Evolutionary conservation across 30 jellyfish, hydroid and myxozoan genomes (phyloP), one percentile per base, ranked within the genome.

Genomic region (Aurelia sp.): DNA sequence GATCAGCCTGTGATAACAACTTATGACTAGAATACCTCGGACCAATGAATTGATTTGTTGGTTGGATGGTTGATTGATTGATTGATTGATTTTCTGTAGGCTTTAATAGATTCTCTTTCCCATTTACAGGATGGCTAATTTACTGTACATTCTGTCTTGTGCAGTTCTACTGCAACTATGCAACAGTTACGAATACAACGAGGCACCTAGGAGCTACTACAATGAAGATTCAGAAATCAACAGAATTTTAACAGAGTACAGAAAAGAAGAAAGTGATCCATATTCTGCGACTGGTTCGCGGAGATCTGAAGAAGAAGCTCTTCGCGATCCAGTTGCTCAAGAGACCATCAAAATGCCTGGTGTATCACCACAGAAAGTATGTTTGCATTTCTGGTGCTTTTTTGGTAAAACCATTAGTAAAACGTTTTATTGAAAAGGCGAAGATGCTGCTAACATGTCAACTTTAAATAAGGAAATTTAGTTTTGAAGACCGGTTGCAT

Each of bases 301-400:
- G 47, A 58, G 82, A 59, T 75, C 71, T 63, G 81, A 72, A 21
- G 86, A 76, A 78, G 58, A 51, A 16, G 90, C 41, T 11, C 73
- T 13, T 10, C 62, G 53, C 9, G 85, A 68, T 44, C 12, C 69
- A 47, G 37, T 66, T 27, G 67, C 81, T 37, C 73, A 62, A 74
- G 85, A 63, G 60, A 21, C 82, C 19, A 67, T 94, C 37, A 62
- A 64, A 10, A 94, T 94, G 99, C 99, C 99, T 21, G 96, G 95
- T 4, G 97, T 94, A 6, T 74, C 99, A 21, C 99, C 99, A 6
- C 71, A 94, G 23, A 61, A 86, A 78, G 98, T 92, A 86, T 12
- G 64, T 17, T 48, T 71, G 27, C 35, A 1, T 20, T 58, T 58
- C 10, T 27, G 33, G 4, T 37, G 50, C 10, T 37, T 37, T 37